Evolutionary conservation across 2,888 invertebrate species (phyloP).

Genomic region (Podabrus alpinus): DNA sequence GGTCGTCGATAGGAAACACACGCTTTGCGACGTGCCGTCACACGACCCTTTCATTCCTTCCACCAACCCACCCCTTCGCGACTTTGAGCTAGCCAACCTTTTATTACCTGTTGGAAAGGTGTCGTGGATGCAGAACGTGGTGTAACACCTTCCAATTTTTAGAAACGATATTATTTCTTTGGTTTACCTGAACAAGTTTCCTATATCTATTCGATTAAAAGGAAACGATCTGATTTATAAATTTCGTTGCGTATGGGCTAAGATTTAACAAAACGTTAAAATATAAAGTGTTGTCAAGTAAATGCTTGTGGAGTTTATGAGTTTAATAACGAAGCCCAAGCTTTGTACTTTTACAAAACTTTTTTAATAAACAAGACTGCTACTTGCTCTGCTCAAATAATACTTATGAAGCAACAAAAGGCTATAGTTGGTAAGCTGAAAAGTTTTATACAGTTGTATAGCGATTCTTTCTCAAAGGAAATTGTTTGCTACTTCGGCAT

Average conservation of each 20-base stretch:
- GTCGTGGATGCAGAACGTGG: too few species aligned
- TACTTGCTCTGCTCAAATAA: slow-evolving; percentile 24
- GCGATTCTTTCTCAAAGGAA: neutral
- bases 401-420: slow-evolving; percentile 15
- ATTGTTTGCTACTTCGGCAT: neutral
- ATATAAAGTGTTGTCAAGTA: slow-evolving; percentile 5
- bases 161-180: too few species aligned
- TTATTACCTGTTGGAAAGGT: too few species aligned
- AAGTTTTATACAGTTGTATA: slow-evolving; percentile 2
- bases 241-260: neutral
- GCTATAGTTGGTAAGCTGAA: slow-evolving; percentile 6
- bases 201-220: neutral
- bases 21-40: too few species aligned
- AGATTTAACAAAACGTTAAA: neutral
- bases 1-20: too few species aligned
- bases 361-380: slow-evolving; percentile 28
- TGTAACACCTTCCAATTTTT: too few species aligned
- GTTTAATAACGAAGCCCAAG: slow-evolving; percentile 22
- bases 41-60: too few species aligned
- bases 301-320: slow-evolving; percentile 4
- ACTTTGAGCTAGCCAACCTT: too few species aligned
- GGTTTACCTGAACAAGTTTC: too few species aligned
- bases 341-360: slow-evolving; percentile 20
- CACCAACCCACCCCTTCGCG: too few species aligned
- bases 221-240: neutral